Evolutionary conservation across 2,888 invertebrate species (phyloP).

Genomic region (Andrena marginata): DNA sequence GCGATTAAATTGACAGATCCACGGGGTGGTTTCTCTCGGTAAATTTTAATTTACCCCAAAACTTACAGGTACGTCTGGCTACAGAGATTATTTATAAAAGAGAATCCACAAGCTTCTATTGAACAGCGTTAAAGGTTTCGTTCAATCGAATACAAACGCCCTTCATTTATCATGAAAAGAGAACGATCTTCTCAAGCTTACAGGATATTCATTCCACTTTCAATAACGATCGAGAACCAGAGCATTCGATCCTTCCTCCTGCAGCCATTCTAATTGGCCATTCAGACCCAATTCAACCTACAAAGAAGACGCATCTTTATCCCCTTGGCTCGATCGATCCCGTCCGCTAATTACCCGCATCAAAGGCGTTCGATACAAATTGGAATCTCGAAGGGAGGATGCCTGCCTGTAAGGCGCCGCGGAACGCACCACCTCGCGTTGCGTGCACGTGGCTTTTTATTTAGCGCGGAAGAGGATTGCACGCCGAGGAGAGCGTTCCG

Average conservation of each 20-base stretch:
- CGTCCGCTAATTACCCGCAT: neutral
- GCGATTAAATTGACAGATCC: neutral
- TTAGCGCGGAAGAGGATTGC: slow-evolving; percentile 14
- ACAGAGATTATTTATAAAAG: neutral
- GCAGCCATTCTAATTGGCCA: slow-evolving; percentile 9
- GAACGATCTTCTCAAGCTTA: neutral
- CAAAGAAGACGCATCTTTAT: neutral
- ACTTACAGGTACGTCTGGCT: too few relatives aligned
- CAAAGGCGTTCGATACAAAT: slow-evolving; percentile 9
- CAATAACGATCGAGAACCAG: slow-evolving; percentile 2
- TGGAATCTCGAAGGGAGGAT: neutral
- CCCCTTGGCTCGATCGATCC: neutral
- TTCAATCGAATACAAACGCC: neutral
- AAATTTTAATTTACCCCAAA: too few relatives aligned
- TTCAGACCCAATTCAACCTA: neutral
- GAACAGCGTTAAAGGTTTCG: neutral
- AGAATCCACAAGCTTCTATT: neutral
- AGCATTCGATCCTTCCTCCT: neutral
- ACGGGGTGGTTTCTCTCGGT: too few relatives aligned
- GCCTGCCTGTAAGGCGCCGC: slow-evolving; percentile 24
- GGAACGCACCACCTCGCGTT: neutral
- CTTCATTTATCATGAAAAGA: neutral
- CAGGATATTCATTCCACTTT: neutral
- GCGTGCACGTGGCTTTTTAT: slow-evolving; percentile 22
- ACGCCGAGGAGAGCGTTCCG: neutral